phyloP scores from a whole-genome alignment of 2,797 vertebrate species.

The Gallinago solitaria region DNA sequence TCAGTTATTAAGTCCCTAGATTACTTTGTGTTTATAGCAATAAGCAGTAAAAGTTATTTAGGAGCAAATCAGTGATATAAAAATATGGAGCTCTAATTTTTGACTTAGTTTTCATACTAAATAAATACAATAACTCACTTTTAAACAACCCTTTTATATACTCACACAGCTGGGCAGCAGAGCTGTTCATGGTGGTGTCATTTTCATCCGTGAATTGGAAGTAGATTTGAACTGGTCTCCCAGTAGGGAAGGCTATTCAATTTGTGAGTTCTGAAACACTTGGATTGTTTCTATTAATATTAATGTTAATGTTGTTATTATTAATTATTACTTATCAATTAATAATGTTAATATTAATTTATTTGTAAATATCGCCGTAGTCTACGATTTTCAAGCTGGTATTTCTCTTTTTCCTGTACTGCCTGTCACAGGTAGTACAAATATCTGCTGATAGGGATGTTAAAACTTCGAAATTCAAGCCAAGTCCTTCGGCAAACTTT shows the following conservation, averaged over 20 bases:
- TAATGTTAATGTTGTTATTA: not conserved
- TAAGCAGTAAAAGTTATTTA: not conserved
- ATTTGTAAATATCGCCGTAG: not conserved
- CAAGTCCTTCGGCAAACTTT: constrained; percentile 3
- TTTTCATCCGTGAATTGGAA: not conserved
- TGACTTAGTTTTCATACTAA: not conserved
- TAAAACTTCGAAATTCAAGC: not conserved
- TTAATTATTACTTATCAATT: not conserved
- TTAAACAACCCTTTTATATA: not conserved
- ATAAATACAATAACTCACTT: not conserved
- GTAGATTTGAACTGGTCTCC: not conserved
- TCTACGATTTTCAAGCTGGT: not conserved
- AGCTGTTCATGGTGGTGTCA: not conserved
- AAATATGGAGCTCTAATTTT: not conserved
- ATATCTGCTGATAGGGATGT: not conserved
- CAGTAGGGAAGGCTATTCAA: not conserved
- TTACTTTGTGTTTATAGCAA: not conserved
- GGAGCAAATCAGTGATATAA: not conserved
- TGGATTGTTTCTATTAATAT: not conserved
- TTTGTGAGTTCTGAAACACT: not conserved
- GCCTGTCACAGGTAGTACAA: not conserved
- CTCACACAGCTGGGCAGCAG: not conserved
- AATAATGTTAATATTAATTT: not conserved
- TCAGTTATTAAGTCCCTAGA: not conserved
- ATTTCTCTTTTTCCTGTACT: not conserved